Evolutionary conservation across 2,888 invertebrate genomes (phyloP), one percentile per base, ranked within the genome.

Genomic region (Heliconius hortense): DNA sequence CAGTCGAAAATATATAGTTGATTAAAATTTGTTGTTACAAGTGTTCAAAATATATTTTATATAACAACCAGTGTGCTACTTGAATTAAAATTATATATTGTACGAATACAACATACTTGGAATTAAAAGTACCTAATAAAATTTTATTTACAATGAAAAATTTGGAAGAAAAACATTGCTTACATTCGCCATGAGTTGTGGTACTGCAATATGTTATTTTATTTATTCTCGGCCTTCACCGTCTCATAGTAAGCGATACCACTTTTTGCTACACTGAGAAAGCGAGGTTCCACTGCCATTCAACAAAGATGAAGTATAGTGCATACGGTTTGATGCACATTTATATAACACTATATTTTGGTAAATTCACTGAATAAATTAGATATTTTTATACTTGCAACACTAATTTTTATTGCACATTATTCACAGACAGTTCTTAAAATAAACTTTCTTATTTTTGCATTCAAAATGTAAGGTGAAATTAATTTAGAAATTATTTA

Each of bases 191-290:
- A 39, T 74, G 48, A 72, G 43, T 64, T 59, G 74, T 76, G 72
- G 63, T 77, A 76, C 67, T 74, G 68, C 77, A 74, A 79, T 71
- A 39, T 43, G 71, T 71, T 43, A 71, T 71, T 81, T 80, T 82
- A 77, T 81, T 80, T 77, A 81, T 79, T 78, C 28, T 72, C 75
- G 78, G 76, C 81, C 81, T 80, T 81, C 77, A 78, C 80, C 81
- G 77, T 81, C 75, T 31, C 80, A 79, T 79, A 81, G 77, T 76
- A 76, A 80, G 81, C 76, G 75, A 81, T 78, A 76, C 81, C 69
- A 79, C 80, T 82, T 82, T 82, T 82, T 81, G 72, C 64, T 26
- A 72, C 48, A 70, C 70, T 77, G 80, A 74, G 80, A 80, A 80
- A 80, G 80, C 78, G 74, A 78, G 76, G 76, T 74, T 78, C 78